A percentile compares a stretch with the other conserved stretches of the same genome.
phyloP scores from a whole-genome alignment of 2,113 vertebrate genomes.

The Pelecanus crispus region DNA sequence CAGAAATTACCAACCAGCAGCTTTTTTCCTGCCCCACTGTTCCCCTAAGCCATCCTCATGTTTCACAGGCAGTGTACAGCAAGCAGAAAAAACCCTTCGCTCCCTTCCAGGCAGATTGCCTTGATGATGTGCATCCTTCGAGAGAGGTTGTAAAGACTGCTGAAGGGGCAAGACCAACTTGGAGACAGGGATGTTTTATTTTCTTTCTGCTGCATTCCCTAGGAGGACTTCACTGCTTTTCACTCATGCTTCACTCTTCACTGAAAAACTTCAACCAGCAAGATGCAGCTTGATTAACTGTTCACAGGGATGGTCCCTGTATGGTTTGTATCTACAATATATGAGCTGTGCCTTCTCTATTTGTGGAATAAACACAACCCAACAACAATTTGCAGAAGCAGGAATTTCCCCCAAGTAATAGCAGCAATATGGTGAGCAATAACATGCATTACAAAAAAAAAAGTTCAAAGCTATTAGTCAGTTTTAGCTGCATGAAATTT shows the following conservation, averaged over 20 bases:
- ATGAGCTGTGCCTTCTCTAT: neutral
- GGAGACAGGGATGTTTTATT: neutral
- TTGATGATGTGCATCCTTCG: neutral
- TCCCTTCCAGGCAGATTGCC: neutral
- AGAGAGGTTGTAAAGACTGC: neutral
- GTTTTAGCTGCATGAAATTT: conserved; percentile 20
- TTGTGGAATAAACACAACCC: neutral
- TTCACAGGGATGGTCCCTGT: neutral
- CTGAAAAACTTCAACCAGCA: neutral
- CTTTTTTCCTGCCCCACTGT: neutral
- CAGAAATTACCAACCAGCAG: neutral
- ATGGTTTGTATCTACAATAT: neutral
- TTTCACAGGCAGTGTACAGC: neutral
- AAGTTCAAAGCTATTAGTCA: conserved; percentile 2
- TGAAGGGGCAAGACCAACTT: neutral
- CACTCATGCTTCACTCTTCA: neutral
- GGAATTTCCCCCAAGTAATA: neutral
- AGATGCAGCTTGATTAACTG: neutral
- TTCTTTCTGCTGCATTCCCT: neutral
- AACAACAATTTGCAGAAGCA: neutral
- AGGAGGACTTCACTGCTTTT: neutral
- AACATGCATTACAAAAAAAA: neutral
- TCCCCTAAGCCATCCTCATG: neutral
- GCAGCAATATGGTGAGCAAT: neutral
- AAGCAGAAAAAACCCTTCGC: neutral